Evolutionary conservation across 2,797 vertebrate species (phyloP).

Genomic region (Toxotes lorentzi): DNA sequence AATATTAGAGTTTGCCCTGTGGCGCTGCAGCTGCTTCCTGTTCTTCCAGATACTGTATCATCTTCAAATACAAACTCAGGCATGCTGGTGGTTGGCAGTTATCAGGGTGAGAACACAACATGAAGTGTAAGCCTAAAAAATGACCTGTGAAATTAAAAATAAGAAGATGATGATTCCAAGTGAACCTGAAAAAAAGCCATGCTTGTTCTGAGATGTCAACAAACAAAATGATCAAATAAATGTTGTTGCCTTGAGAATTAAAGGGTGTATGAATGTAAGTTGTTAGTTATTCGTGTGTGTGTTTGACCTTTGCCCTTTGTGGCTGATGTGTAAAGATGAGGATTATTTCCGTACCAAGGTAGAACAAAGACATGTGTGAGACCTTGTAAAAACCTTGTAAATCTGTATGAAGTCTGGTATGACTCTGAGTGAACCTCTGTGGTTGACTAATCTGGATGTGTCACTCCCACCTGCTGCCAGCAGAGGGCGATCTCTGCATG

Average conservation of each 20-base stretch:
- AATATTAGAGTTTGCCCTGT: background rate
- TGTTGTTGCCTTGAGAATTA: too few species aligned
- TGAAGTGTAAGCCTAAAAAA: too few species aligned
- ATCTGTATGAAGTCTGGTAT: background rate
- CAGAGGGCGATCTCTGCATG: slow-evolving; percentile 42
- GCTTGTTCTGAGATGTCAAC: too few species aligned
- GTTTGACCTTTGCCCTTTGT: background rate
- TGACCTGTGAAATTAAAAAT: too few species aligned
- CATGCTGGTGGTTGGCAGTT: background rate
- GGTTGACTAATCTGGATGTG: background rate
- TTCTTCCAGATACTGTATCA: background rate
- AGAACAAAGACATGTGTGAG: background rate
- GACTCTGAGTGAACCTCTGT: background rate
- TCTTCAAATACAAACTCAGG: background rate
- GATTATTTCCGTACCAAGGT: background rate
- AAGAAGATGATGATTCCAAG: too few species aligned
- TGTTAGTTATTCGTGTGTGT: too few species aligned
- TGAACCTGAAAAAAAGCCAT: too few species aligned
- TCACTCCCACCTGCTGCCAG: background rate
- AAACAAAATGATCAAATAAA: too few species aligned
- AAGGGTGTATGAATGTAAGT: too few species aligned
- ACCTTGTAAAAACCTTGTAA: background rate
- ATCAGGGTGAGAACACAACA: background rate
- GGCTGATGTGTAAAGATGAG: background rate
- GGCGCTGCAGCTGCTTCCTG: background rate